Conservation (phyloP, 2,113 vertebrate species). For the Cavia aperea region DNA sequence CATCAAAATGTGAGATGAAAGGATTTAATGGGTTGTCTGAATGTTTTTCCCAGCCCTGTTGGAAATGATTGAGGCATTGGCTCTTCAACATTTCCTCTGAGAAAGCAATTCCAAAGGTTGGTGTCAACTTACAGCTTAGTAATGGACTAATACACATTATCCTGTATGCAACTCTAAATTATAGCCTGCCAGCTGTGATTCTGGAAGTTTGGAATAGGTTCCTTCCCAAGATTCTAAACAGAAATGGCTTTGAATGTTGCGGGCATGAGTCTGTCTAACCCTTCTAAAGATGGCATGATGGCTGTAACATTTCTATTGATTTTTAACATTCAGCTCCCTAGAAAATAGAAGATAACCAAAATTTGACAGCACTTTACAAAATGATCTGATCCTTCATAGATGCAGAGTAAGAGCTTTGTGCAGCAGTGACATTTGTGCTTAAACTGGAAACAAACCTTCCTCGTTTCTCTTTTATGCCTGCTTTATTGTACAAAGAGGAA, state of each 20-base stretch:
- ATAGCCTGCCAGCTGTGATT: conserved; percentile 68
- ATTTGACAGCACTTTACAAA: conserved; percentile 66
- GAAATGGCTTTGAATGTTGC: conserved; percentile 66
- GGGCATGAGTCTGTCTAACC: conserved; percentile 55
- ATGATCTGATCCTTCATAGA: conserved; percentile 46
- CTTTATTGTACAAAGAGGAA: conserved; percentile 1
- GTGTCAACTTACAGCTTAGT: conserved; percentile 72
- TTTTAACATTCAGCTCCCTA: conserved; percentile 61
- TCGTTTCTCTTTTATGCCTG: conserved; percentile 24
- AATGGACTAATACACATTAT: conserved; percentile 73
- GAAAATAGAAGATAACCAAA: conserved; percentile 65
- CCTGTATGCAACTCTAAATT: conserved; percentile 70
- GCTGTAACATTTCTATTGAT: conserved; percentile 62
- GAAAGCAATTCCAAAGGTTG: conserved; percentile 73
- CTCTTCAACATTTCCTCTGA: conserved; percentile 66
- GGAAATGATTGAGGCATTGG: conserved; percentile 68
- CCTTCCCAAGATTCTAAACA: conserved; percentile 68
- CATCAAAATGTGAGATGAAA: conserved; percentile 70
- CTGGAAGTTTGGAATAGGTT: conserved; percentile 69
- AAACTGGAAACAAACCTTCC: conserved; percentile 43
- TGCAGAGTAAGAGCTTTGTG: conserved; percentile 38
- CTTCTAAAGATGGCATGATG: conserved; percentile 44
- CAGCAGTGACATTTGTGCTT: conserved; percentile 32
- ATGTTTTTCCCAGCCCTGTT: conserved; percentile 67
- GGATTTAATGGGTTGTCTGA: conserved; percentile 69